Evolutionary conservation across 2,113 vertebrate species (phyloP), one percentile per base, ranked within the genome.

Genomic region (Romanogobio albipinnatus): DNA sequence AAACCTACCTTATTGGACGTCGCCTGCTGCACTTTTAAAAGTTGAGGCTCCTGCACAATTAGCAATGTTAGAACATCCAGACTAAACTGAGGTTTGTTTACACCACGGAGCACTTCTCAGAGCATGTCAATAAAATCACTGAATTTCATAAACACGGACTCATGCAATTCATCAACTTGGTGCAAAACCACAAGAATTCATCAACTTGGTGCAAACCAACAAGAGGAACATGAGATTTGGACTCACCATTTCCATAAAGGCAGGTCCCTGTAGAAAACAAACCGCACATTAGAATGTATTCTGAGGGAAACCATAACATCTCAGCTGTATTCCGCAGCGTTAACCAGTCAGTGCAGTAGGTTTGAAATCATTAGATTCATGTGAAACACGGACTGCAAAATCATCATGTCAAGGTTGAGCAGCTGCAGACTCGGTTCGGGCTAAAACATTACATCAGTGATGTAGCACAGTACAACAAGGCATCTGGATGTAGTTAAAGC

Each of bases 151-250:
- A 88, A 86, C 87, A 86, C 87, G 84, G 84, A 88, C 74, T 36
- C 76, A 86, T 90, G 93, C 91, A 94, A 87, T 5, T 94, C 94
- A 94, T 95, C 93, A 94, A 84, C 19, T 45, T 24, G 80, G 45
- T 3, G 26, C 14, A 53, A 68, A 1, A 53, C 26, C n/a, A 1
- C 33, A n/a, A n/a, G n/a, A 94, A 87, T 5, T 94, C 94, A 94
- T 95, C 93, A 94, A 84, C 19, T 45, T 24, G 80, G 45, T 3
- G 26, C 14, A 53, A 68, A 1, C 36, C 26, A 1, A 5, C 49
- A 71, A 0, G 5, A 73, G 22, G 8, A n/a, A 82, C 29, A 14
- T 1, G 5, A 51, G 17, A n/a, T 14, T 24, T 51, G n/a, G n/a
- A 70, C 81, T 71, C 66, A 82, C 81, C 62, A 22, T 26, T 6